Base-by-base conservation (phyloP, 2,797 vertebrate genomes). In the Typhlichthys subterraneus region DNA sequence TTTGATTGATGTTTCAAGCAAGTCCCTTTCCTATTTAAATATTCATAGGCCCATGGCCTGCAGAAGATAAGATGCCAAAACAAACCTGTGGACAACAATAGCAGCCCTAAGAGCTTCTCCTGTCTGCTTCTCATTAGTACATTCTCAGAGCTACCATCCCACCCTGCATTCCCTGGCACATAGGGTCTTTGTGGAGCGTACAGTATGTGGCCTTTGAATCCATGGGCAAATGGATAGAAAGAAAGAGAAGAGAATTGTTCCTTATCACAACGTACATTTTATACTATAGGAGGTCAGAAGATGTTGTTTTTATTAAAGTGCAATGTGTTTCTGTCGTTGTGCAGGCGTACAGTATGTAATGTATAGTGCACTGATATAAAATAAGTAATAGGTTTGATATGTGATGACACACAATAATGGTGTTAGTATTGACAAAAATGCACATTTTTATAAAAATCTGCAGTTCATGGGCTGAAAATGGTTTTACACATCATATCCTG, bases 1-100 rank as follows among this genome's bases (percentile, higher is more conserved):
- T 78, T 85, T 92, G 91, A 92, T 88, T 88, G 90, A 93, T 90
- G 91, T 89, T 88, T 82, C 65, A 77, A 90, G 88, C 90, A 91
- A 90, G 89, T 88, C 79, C 67, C 73, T 79, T 79, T 88, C 76
- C 85, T 73, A 81, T 84, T 91, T 90, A 91, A 89, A 93, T 92
- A 93, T 93, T 90, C 90, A 92, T 91, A 84, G 73, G 13, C 69
- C 68, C 79, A 63, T 75, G 82, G 89, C 87, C 89, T 80, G 78
- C 84, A 86, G 87, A 87, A 3, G 80, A 73, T 62, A 73, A 82
- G 84, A 74, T 87, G 86, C 78, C 80, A 81, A 84, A 81, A 81
- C 73, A 76, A 85, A 87, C 87, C 84, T 83, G 83, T 62, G 75
- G 72, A 77, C 85, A 88, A 88, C 86, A 88, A 89, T 81, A 80